phyloP scores from a whole-genome alignment of 2,797 vertebrate species.

The Diglossa cyanea region DNA sequence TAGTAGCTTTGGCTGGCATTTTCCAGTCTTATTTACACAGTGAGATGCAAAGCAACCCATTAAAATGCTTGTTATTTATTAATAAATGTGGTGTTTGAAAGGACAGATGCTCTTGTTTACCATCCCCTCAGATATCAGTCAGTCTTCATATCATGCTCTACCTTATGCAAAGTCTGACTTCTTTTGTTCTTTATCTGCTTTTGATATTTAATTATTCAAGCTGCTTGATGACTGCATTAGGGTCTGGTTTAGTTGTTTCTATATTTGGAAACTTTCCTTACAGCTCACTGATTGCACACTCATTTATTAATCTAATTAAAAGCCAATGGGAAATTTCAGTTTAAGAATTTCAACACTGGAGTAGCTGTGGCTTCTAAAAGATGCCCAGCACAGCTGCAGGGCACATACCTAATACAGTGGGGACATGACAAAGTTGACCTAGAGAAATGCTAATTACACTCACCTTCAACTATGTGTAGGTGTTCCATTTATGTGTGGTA shows the following conservation, averaged over 20 bases:
- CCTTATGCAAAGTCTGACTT: not conserved
- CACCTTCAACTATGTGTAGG: not conserved
- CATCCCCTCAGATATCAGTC: not conserved
- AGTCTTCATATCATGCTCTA: not conserved
- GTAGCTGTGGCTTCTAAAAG: not conserved
- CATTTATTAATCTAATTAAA: not conserved
- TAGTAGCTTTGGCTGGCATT: constrained; percentile 31
- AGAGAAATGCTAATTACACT: not conserved
- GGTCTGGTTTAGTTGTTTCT: not conserved
- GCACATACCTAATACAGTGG: not conserved
- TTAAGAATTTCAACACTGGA: not conserved
- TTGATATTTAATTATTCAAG: not conserved
- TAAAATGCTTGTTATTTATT: not conserved
- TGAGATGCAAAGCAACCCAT: not conserved
- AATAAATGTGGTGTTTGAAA: constrained; percentile 9
- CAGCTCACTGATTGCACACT: not conserved
- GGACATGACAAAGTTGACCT: not conserved
- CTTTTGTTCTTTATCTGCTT: constrained; percentile 11
- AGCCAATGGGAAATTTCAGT: not conserved
- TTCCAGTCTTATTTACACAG: not conserved
- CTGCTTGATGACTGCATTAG: not conserved
- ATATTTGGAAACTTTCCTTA: not conserved
- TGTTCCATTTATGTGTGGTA: not conserved
- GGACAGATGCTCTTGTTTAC: constrained; percentile 25
- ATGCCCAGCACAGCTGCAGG: not conserved